Base-by-base conservation (phyloP, 2,113 vertebrate genomes). In the Heterocephalus glaber region DNA sequence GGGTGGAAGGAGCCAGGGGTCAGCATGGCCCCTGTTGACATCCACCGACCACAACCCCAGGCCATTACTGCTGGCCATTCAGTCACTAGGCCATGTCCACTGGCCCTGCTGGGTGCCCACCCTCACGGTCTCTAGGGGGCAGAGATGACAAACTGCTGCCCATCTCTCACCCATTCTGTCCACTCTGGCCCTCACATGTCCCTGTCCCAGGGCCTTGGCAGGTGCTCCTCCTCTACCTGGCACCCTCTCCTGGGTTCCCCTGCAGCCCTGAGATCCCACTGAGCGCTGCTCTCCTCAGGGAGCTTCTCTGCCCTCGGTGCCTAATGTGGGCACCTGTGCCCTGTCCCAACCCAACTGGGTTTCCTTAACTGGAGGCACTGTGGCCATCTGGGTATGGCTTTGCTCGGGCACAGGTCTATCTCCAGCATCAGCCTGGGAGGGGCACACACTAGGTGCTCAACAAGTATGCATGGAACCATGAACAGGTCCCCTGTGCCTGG, bases 1-100 rank as follows among this genome's bases (percentile, higher is more conserved):
- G 72, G 95, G 94, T 89, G 95, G 94, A 97, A 96, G 30, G 41
- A 96, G 80, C 87, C 14, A 92, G 70, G 70, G 22, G 16, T 97
- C 87, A 79, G 16, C 38, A 5, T 44, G 70, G 12, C 12, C 24
- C n/a, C 76, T 79, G 30, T 79, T 30, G 33, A 49, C 33, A 79
- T 77, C 76, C 17, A 52, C 26, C 76, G 28, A 77, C 76, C 49
- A 52, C 17, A 10, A 54, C 7, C 13, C 74, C 74, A 30, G 11
- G 33, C 49, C 30, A 79, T 30, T 38, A 33, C 74, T 54, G 76
- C 28, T 79, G 47, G 49, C 76, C 49, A 54, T 30, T 79, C 1
- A 1, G 30, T 79, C 19, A 54, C 76, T 76, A 44, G 12, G 26
- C 24, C 4, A 24, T 76, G 41, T 47, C 41, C 22, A 26, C 41